Base-by-base conservation (phyloP, 2,113 vertebrate genomes). In the Dinomys branickii region DNA sequence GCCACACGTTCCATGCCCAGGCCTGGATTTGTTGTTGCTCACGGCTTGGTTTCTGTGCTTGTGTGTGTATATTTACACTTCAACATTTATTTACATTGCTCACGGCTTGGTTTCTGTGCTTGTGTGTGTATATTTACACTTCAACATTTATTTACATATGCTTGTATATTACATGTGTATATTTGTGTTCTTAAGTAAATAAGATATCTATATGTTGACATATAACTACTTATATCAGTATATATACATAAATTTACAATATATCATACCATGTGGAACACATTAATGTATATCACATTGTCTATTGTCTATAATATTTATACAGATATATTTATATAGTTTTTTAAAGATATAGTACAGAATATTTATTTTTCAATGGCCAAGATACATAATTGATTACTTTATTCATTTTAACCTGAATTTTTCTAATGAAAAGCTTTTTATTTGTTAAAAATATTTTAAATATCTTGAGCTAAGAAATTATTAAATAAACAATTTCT, bases 401-500 rank as follows among this genome's bases (percentile, higher is more conserved):
- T 94, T 88, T 91, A 71, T 52, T 89, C 38, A 67, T 33, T 84
- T 88, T 78, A 80, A 50, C 63, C 92, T 61, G 35, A 14, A 73
- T 28, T 87, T 88, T 83, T 87, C 41, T 77, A 33, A 50, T 61
- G 73, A 86, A 94, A 92, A 87, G 1, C 0, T 69, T 80, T 86
- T 90, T 65, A 35, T 77, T 50, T 52, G 6, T 84, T 95, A 54
- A 77, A 82, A 77, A 50, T 91, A 9, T 59, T 77, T 65, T 50
- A 56, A 85, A 38, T 78, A 5, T 35, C 10, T 86, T 93, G 20
- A 35, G 26, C 54, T 91, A 22, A 56, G n/a, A 94, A 90, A 81
- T 88, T 87, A 71, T 81, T 88, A 88, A 67, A 71, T 77, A 93
- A 89, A 81, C 80, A 73, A 44, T 92, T 89, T 94, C 13, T 86